phyloP scores from a whole-genome alignment of 2,113 vertebrate species.

The Pedetes capensis region DNA sequence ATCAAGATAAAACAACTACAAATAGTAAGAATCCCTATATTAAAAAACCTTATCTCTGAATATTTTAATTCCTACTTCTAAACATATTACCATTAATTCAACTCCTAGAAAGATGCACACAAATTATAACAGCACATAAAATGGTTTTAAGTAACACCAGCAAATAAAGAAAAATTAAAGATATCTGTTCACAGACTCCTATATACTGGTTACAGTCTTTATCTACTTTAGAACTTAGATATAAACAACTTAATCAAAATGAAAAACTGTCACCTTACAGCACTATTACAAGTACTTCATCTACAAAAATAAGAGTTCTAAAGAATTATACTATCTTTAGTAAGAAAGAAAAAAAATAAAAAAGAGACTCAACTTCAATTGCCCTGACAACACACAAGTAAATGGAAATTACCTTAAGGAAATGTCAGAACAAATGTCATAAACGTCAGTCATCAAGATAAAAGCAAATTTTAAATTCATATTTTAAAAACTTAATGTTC shows the following conservation, averaged over 20 bases:
- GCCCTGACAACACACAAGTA: background rate
- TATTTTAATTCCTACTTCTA: conserved; percentile 1
- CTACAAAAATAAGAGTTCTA: background rate
- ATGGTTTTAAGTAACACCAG: background rate
- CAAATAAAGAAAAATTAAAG: background rate
- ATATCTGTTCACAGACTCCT: background rate
- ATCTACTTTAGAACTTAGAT: background rate
- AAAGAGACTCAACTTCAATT: background rate
- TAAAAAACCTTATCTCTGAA: background rate
- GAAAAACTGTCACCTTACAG: background rate
- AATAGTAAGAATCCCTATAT: background rate
- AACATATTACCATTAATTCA: background rate
- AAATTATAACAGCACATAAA: background rate
- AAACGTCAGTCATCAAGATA: conserved; percentile 39
- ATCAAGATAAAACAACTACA: conserved; percentile 40
- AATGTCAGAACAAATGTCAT: background rate
- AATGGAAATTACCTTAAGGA: background rate
- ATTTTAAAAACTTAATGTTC: conserved; percentile 9
- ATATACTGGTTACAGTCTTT: background rate
- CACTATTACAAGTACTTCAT: conserved; percentile 22
- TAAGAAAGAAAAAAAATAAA: background rate
- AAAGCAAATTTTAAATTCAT: conserved; percentile 4
- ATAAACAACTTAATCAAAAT: conserved; percentile 33
- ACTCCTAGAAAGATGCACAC: background rate
- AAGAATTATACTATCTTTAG: conserved; percentile 32